phyloP scores from a whole-genome alignment of 2,888 invertebrate species.

The Athetis lepigone region DNA sequence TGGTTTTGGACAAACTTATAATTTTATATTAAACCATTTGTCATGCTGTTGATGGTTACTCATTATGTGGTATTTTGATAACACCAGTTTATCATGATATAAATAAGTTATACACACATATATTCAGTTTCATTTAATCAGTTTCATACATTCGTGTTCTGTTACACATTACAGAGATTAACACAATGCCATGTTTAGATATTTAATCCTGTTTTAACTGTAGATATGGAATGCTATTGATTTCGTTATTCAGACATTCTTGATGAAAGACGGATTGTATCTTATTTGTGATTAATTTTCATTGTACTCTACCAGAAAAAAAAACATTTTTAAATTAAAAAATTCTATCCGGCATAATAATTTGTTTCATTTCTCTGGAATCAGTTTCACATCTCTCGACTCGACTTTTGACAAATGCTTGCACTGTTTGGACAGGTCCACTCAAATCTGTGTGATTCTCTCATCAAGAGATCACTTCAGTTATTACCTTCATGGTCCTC shows the following conservation, averaged over 20 bases:
- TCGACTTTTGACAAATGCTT: no score
- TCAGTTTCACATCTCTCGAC: background rate
- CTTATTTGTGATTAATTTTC: conserved; percentile 11
- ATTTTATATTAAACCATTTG: conserved; percentile 9
- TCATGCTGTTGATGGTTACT: background rate
- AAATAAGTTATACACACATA: conserved; percentile 32
- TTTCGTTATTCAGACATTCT: conserved; percentile 19
- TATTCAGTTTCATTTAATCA: conserved; percentile 72
- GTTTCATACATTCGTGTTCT: conserved; percentile 66
- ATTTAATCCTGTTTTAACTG: conserved; percentile 30
- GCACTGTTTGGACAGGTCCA: no score
- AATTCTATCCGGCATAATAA: conserved; percentile 21
- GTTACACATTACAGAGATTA: conserved; percentile 41
- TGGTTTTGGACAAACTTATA: background rate
- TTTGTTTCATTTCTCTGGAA: conserved; percentile 33
- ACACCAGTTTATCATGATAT: conserved; percentile 16
- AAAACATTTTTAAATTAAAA: conserved; percentile 37
- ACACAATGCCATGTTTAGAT: conserved; percentile 37
- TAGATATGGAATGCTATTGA: conserved; percentile 49
- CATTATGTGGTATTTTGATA: conserved; percentile 24
- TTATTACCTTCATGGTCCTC: no score
- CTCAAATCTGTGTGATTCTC: no score
- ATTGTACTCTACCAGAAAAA: conserved; percentile 39
- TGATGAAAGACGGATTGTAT: conserved; percentile 24
- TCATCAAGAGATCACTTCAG: no score